Percentiles rank a stretch among this genome's conserved stretches.
phyloP scores from a whole-genome alignment of 2,888 invertebrate genomes.

The Arge pagana region DNA sequence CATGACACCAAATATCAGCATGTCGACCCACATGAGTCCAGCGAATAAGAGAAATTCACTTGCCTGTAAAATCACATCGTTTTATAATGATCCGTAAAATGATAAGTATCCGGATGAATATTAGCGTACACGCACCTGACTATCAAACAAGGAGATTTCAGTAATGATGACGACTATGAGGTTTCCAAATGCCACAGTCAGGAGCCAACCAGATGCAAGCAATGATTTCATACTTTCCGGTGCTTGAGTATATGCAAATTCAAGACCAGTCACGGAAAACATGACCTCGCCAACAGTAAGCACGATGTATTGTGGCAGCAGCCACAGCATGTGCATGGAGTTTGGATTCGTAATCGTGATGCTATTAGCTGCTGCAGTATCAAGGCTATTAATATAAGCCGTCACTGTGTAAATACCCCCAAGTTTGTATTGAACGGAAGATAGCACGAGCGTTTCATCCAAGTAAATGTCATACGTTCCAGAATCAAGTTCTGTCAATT shows the following conservation, averaged over 20 bases:
- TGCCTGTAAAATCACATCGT: conserved; percentile 79
- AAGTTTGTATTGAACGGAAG: conserved; percentile 57
- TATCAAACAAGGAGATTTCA: conserved; percentile 74
- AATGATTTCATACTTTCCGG: conserved; percentile 94
- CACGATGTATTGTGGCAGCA: conserved; percentile 90
- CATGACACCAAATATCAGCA: conserved; percentile 80
- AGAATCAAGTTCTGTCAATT: conserved; percentile 41
- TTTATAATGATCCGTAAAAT: too few species aligned
- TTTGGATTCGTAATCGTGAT: conserved; percentile 70
- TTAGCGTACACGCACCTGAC: conserved; percentile 72
- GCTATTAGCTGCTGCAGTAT: conserved; percentile 41
- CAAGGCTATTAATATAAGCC: conserved; percentile 52
- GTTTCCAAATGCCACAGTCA: conserved; percentile 93
- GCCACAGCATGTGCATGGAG: conserved; percentile 79
- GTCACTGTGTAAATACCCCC: conserved; percentile 72
- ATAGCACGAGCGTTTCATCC: conserved; percentile 47
- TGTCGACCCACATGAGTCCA: conserved; percentile 81
- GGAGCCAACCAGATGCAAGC: conserved; percentile 87
- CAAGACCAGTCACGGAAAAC: conserved; percentile 94
- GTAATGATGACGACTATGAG: conserved; percentile 89
- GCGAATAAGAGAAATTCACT: conserved; percentile 88
- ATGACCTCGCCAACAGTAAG: conserved; percentile 94
- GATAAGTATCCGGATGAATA: too few species aligned
- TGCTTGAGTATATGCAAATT: conserved; percentile 95
- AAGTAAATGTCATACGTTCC: conserved; percentile 57